Evolutionary conservation across 2,888 invertebrate species (phyloP).

Genomic region (Conops quadrifasciatus): DNA sequence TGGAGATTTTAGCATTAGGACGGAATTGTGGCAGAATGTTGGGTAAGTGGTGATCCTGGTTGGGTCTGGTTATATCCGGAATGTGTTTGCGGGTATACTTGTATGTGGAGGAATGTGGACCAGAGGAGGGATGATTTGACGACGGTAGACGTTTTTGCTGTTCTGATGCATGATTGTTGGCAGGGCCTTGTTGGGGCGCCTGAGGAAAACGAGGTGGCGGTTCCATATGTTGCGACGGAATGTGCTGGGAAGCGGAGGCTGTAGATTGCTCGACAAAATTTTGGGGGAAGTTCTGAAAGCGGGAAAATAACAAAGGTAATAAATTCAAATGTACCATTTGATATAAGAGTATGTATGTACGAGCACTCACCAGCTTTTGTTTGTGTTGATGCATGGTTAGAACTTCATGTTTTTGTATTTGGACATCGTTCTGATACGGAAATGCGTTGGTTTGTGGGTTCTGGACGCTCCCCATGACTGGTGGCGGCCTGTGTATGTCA

Average conservation of each 20-base stretch:
- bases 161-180: slow-evolving; percentile 39
- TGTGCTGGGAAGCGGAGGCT: slow-evolving; percentile 50
- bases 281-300: slow-evolving; percentile 54
- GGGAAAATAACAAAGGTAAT: background rate
- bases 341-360: too few species aligned
- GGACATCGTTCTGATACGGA: slow-evolving; percentile 44
- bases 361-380: slow-evolving; percentile 55
- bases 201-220: slow-evolving; percentile 57
- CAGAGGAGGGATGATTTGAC: slow-evolving; percentile 40
- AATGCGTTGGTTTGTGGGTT: slow-evolving; percentile 37
- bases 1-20: slow-evolving; percentile 71
- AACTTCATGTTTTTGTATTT: slow-evolving; percentile 61
- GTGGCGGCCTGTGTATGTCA: slow-evolving; percentile 35
- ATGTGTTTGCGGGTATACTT: slow-evolving; percentile 57
- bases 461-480: background rate
- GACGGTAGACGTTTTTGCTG: slow-evolving; percentile 41
- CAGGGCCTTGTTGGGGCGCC: slow-evolving; percentile 41
- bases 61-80: slow-evolving; percentile 50
- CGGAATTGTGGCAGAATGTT: slow-evolving; percentile 78
- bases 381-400: slow-evolving; percentile 59
- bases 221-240: slow-evolving; percentile 64
- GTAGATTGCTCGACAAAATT: background rate
- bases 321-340: too few species aligned
- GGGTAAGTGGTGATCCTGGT: slow-evolving; percentile 65
- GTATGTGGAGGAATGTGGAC: slow-evolving; percentile 37